Percentiles rank a stretch among this genome's conserved stretches.
phyloP scores from a whole-genome alignment of 92 coral and sea anemone genomes.

The Epizoanthus illoricatus region DNA sequence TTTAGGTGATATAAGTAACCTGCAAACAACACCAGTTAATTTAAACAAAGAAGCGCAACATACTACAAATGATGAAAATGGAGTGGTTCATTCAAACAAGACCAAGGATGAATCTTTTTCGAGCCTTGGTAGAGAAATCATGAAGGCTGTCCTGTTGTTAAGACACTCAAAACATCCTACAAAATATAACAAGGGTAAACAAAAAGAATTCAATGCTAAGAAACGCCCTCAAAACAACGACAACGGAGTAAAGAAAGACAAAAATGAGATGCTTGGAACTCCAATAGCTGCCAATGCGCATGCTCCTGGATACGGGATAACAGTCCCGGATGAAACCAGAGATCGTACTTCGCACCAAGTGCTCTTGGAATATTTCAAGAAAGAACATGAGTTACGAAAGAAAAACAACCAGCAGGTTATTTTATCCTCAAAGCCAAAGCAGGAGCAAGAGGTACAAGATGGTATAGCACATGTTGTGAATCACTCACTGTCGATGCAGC shows the following conservation, averaged over 20 bases:
- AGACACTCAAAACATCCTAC: neutral
- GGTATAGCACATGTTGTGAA: neutral
- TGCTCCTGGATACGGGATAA: neutral
- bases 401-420: neutral
- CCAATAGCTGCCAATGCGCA: neutral
- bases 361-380: slow-evolving; percentile 68
- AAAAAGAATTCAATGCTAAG: neutral
- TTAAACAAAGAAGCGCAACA: neutral
- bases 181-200: neutral
- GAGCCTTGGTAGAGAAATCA: neutral
- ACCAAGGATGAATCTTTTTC: neutral
- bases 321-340: neutral
- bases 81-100: neutral
- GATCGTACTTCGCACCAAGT: slow-evolving; percentile 53
- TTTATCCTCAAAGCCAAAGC: neutral
- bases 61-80: neutral
- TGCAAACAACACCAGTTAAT: neutral
- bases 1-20: neutral
- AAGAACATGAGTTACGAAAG: slow-evolving; percentile 45
- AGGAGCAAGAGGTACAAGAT: neutral
- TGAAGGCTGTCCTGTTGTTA: neutral
- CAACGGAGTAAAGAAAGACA: neutral
- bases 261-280: neutral
- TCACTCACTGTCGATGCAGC: too few species aligned
- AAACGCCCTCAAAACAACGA: neutral